Evolutionary conservation across 2,888 invertebrate genomes (phyloP), one percentile per base, ranked within the genome.

Genomic region (Ormyrus thymus): DNA sequence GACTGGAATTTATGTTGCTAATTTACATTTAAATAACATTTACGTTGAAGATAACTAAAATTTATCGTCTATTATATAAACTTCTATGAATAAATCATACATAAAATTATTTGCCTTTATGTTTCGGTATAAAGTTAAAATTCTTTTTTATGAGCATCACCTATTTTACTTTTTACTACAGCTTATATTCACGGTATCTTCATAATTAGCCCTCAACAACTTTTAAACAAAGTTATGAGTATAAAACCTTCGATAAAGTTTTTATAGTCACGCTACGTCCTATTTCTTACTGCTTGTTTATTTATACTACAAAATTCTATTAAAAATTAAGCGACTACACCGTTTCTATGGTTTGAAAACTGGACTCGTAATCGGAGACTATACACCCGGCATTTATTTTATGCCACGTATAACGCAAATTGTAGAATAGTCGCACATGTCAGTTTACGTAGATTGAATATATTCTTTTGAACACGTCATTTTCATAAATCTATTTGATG

Each of bases 21-120:
- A 80, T 80, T 80, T 80, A 80, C 80, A 80, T 80, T 77, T 80
- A 76, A 80, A 80, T 80, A 80, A 77, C 80, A 80, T 80, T 77
- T 73, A 61, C 80, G 73, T 50, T 77, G 73, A 77, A 74, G 79
- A 79, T 79, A 79, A 76, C 68, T 72, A 68, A 71, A 73, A 79
- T 79, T 79, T 79, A 79, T 79, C 68, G 76, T 79, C 79, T 79
- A 76, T 79, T 79, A 76, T 76, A 76, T 56, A 71, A 79, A 79
- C 61, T 79, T 79, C 71, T 75, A 79, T 76, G 79, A 75, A 79
- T 76, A 71, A 78, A 78, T 79, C 74, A 79, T 75, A 76, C 68
- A 56, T 79, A 69, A 79, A 76, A 79, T 79, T 79, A 72, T 79
- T 79, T 79, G 72, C 74, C 69, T 79, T 79, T 79, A 76, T 79